phyloP scores from a whole-genome alignment of 1,140 invertebrate genomes.

The Chrysomallon squamiferum region DNA sequence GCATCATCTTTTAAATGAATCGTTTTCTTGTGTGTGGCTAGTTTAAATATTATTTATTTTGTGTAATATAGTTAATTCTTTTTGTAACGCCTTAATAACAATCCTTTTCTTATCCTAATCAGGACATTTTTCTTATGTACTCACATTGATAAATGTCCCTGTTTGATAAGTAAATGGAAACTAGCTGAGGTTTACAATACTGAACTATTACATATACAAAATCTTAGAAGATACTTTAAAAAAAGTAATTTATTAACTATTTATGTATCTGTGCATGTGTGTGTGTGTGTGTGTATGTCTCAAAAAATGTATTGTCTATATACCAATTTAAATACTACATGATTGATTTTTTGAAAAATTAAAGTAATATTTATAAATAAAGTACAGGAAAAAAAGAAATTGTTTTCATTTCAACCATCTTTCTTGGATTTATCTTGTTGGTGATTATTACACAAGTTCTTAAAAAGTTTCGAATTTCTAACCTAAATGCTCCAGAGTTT shows the following conservation, averaged over 20 bases:
- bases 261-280: not conserved
- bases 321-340: too few relatives aligned
- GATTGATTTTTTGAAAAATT: too few relatives aligned
- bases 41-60: not conserved
- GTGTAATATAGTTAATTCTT: not conserved
- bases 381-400: too few relatives aligned
- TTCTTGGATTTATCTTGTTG: too few relatives aligned
- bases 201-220: not conserved
- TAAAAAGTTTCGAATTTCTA: too few relatives aligned
- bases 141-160: not conserved
- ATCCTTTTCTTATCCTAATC: not conserved
- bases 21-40: not conserved
- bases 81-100: not conserved
- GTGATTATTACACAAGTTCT: too few relatives aligned
- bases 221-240: not conserved
- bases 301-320: too few relatives aligned
- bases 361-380: too few relatives aligned
- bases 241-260: not conserved
- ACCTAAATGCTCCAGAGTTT: too few relatives aligned
- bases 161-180: not conserved
- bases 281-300: too few relatives aligned
- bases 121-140: not conserved
- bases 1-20: not conserved
- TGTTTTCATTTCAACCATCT: too few relatives aligned
- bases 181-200: not conserved